Conservation (phyloP, 2,888 invertebrate genomes). For the Sarcophaga caerulescens region DNA sequence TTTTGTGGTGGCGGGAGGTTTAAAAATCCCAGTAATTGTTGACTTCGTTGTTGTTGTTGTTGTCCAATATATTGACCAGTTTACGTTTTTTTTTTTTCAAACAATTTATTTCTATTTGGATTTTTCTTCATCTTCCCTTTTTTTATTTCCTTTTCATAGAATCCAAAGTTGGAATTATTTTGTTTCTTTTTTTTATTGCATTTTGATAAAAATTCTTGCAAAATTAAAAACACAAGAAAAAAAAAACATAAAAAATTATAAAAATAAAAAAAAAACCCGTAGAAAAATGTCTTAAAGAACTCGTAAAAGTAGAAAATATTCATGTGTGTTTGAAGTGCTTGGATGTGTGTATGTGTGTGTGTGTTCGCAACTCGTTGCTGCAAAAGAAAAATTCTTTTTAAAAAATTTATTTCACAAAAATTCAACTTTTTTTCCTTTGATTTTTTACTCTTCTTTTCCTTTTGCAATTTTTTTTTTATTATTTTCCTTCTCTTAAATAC, state of each 20-base stretch:
- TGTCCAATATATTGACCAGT: slow-evolving; percentile 41
- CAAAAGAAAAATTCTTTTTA: too few relatives aligned
- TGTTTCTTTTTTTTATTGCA: slow-evolving; percentile 12
- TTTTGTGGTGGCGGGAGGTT: slow-evolving; percentile 53
- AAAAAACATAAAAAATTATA: neutral
- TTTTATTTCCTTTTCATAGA: neutral
- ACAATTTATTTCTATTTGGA: neutral
- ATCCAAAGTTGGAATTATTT: slow-evolving; percentile 22
- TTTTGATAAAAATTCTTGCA: slow-evolving; percentile 38
- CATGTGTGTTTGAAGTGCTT: slow-evolving; percentile 1
- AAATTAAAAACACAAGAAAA: slow-evolving; percentile 32
- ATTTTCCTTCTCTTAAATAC: neutral
- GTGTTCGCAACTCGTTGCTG: too few relatives aligned
- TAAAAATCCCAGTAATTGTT: slow-evolving; percentile 38
- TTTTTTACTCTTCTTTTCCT: neutral
- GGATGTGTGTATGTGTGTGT: too few relatives aligned
- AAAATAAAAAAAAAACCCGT: neutral
- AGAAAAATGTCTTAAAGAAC: slow-evolving; percentile 30
- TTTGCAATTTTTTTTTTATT: neutral
- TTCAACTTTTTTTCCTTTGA: neutral
- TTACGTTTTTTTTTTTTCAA: neutral
- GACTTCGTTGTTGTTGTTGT: slow-evolving; percentile 22
- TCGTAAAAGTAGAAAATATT: slow-evolving; percentile 10
- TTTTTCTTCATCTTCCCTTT: slow-evolving; percentile 23
- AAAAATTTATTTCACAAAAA: neutral